Conservation (phyloP, 1,140 invertebrate genomes). For the Potamilus streckersoni region DNA sequence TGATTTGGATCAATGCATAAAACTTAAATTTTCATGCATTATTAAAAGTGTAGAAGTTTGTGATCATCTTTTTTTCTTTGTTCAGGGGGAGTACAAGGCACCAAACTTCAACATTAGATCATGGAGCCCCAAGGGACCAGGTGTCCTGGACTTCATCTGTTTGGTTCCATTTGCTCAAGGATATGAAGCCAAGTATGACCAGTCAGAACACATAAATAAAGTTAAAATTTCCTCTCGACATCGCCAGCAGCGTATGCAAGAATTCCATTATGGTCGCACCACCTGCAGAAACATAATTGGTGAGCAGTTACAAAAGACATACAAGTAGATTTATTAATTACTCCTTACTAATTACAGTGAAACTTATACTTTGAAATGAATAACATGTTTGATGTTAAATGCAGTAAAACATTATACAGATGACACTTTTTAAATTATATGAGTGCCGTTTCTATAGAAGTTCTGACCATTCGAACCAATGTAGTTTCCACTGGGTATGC, state of each 20-base stretch:
- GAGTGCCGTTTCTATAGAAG: background rate
- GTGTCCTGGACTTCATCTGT: constrained; percentile 48
- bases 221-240: constrained; percentile 38
- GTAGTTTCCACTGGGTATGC: too few relatives aligned
- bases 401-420: too few relatives aligned
- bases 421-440: too few relatives aligned
- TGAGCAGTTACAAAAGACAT: constrained; percentile 7
- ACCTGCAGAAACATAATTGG: constrained; percentile 48
- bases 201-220: constrained; percentile 34
- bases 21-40: too few relatives aligned
- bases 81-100: constrained; percentile 4
- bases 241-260: constrained; percentile 45
- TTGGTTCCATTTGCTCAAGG: constrained; percentile 40
- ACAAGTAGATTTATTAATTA: background rate
- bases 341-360: background rate
- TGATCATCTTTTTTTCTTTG: background rate
- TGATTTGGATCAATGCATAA: too few relatives aligned
- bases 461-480: background rate
- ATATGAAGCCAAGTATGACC: constrained; percentile 29
- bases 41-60: too few relatives aligned
- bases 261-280: constrained; percentile 40
- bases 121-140: constrained; percentile 47
- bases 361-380: background rate
- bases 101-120: constrained; percentile 44
- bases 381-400: background rate